phyloP scores from a whole-genome alignment of 2,888 invertebrate genomes.

The Boloria selene region DNA sequence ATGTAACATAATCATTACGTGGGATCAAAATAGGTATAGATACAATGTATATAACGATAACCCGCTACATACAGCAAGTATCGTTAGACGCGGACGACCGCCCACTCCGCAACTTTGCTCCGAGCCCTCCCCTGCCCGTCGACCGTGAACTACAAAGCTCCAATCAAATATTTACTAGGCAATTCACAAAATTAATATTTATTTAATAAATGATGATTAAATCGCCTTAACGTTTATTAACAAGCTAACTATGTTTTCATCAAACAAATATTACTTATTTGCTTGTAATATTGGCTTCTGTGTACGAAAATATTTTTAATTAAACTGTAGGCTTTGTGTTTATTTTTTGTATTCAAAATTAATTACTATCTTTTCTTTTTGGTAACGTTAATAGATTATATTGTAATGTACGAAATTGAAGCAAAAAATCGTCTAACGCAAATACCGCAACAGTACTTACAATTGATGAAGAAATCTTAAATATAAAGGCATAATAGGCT shows the following conservation, averaged over 20 bases:
- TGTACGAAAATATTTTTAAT: conserved; percentile 10
- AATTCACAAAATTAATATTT: conserved; percentile 73
- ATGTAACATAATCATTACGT: conserved; percentile 6
- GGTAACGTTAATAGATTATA: background rate
- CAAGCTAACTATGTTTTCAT: conserved; percentile 35
- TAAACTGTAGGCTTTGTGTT: background rate
- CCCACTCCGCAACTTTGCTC: conserved; percentile 36
- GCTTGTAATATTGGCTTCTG: conserved; percentile 15
- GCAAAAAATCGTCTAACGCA: conserved; percentile 54
- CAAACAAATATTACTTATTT: conserved; percentile 37
- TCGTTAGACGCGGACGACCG: conserved; percentile 22
- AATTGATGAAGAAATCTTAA: conserved; percentile 40
- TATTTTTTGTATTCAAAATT: background rate
- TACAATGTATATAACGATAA: conserved; percentile 11
- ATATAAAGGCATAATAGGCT: conserved; percentile 52
- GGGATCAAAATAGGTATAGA: background rate
- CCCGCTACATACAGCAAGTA: conserved; percentile 13
- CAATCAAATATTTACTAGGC: conserved; percentile 61
- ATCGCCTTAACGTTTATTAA: conserved; percentile 48
- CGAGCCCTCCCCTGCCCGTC: conserved; percentile 52
- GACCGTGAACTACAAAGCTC: conserved; percentile 58
- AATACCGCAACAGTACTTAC: conserved; percentile 60
- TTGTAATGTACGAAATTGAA: conserved; percentile 2
- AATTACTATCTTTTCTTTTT: background rate
- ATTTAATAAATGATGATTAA: conserved; percentile 56